Evolutionary conservation across 2,113 vertebrate genomes (phyloP).

Genomic region (Leptodactylus fuscus): DNA sequence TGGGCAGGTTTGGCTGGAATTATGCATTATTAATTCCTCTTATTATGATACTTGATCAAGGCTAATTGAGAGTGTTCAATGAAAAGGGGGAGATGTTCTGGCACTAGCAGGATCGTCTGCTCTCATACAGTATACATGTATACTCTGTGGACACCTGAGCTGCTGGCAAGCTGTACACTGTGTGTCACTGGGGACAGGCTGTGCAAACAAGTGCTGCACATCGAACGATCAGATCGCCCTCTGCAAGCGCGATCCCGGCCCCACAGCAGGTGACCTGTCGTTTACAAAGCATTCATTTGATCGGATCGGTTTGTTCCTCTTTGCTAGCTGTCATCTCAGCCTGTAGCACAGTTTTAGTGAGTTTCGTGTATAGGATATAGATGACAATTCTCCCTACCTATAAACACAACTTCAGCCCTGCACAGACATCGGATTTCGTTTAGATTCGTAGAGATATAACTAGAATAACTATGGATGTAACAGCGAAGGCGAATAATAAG

Average conservation of each 20-base stretch:
- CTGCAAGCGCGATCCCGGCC: background rate
- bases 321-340: background rate
- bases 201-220: background rate
- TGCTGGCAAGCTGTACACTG: background rate
- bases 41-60: slow-evolving; percentile 53
- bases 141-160: background rate
- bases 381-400: no score
- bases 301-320: background rate
- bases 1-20: slow-evolving; percentile 52
- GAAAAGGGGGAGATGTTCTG: slow-evolving; percentile 24
- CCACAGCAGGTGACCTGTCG: background rate
- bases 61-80: slow-evolving; percentile 51
- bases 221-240: background rate
- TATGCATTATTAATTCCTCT: slow-evolving; percentile 52
- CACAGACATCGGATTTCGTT: background rate
- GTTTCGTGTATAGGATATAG: no score
- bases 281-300: no score
- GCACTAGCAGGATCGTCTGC: slow-evolving; percentile 32
- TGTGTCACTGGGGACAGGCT: background rate
- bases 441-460: background rate
- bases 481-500: background rate
- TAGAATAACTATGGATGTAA: background rate
- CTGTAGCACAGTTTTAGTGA: background rate
- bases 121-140: no score
- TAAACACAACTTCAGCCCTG: background rate